Percentiles rank a stretch among this genome's conserved stretches.
Conservation (phyloP, 35 echinoderm and acorn worm genomes). For the Holothuria glaberrima region DNA sequence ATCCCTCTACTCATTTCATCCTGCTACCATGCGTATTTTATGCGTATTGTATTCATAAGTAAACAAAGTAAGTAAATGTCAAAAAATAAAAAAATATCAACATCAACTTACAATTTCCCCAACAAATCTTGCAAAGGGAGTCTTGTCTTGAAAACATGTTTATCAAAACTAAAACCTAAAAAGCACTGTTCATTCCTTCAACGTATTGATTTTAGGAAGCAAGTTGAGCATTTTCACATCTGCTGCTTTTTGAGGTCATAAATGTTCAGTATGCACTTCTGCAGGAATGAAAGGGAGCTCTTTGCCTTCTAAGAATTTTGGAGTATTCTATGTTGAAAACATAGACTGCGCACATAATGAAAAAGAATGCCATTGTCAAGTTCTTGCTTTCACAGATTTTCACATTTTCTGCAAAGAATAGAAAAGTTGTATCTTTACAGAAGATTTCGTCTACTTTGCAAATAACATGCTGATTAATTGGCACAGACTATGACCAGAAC, state of each 20-base stretch:
- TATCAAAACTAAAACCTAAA: too few relatives aligned
- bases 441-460: neutral
- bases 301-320: neutral
- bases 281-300: neutral
- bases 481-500: too few relatives aligned
- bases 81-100: too few relatives aligned
- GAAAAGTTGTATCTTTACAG: neutral
- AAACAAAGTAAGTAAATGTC: too few relatives aligned
- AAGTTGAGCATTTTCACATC: constrained; percentile 5
- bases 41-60: too few relatives aligned
- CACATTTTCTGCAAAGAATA: neutral
- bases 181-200: too few relatives aligned
- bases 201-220: neutral
- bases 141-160: too few relatives aligned
- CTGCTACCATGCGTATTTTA: too few relatives aligned
- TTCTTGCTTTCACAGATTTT: constrained; percentile 2
- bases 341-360: neutral
- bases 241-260: neutral
- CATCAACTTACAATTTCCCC: too few relatives aligned
- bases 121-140: too few relatives aligned
- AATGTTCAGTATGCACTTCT: neutral
- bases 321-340: neutral
- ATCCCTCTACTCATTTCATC: too few relatives aligned
- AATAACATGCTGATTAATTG: too few relatives aligned
- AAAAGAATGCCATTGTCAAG: neutral